Conservation (phyloP, 2,888 invertebrate species). For the Tenthredo scrophulariae region DNA sequence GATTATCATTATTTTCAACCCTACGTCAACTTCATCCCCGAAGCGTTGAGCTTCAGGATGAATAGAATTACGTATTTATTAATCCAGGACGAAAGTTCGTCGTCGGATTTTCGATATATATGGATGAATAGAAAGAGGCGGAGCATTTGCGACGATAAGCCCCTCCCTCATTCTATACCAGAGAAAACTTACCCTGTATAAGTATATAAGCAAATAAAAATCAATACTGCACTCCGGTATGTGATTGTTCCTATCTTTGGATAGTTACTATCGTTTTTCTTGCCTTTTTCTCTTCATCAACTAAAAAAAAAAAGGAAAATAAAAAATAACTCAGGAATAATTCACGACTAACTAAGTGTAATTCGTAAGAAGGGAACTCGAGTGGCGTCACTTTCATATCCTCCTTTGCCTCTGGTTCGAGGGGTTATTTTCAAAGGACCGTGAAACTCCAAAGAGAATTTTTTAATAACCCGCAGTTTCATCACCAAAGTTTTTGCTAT, state of each 20-base stretch:
- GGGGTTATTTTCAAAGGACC: neutral
- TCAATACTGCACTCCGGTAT: too few species aligned
- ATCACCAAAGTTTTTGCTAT: neutral
- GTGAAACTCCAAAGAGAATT: neutral
- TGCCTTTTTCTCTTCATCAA: neutral
- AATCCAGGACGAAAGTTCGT: neutral
- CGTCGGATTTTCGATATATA: neutral
- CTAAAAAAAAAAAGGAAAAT: neutral
- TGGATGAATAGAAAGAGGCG: too few species aligned
- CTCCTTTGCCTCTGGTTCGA: neutral
- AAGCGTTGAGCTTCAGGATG: neutral
- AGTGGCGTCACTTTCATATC: neutral
- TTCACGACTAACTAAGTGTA: neutral
- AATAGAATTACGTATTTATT: neutral
- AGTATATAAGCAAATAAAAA: too few species aligned
- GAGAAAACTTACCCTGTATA: too few species aligned
- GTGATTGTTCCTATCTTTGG: neutral
- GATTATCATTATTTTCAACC: constrained; percentile 23
- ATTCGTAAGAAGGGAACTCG: neutral
- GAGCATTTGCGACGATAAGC: too few species aligned
- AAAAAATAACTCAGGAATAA: neutral
- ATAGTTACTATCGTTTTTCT: neutral
- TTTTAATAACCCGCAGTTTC: neutral
- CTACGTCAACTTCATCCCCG: neutral
- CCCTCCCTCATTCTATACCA: too few species aligned